phyloP scores from a whole-genome alignment of 2,113 vertebrate genomes.

The Cochlearius cochlearius region DNA sequence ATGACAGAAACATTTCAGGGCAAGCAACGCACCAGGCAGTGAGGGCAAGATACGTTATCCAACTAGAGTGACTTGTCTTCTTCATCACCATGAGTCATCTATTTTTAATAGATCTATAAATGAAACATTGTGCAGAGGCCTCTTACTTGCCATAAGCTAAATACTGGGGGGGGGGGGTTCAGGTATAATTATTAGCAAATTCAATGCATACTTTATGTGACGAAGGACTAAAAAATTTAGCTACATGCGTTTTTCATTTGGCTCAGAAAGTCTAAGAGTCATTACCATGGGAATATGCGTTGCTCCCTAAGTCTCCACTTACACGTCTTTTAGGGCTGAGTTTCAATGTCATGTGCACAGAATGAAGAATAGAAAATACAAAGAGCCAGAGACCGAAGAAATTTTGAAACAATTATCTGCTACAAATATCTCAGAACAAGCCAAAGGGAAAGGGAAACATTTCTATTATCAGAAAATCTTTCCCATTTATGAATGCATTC shows the following conservation, averaged over 20 bases:
- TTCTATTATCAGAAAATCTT: slow-evolving; percentile 27
- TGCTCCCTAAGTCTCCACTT: background rate
- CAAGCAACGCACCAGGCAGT: background rate
- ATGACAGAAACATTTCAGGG: background rate
- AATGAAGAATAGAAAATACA: background rate
- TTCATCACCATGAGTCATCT: background rate
- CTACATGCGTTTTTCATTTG: background rate
- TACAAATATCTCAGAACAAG: slow-evolving; percentile 20
- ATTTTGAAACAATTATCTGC: slow-evolving; percentile 11
- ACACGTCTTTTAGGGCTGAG: background rate
- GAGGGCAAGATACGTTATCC: background rate
- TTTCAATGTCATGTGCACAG: background rate
- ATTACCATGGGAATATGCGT: background rate
- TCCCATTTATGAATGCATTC: slow-evolving; percentile 1
- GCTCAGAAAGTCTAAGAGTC: background rate
- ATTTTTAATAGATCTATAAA: slow-evolving; percentile 9
- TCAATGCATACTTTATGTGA: background rate
- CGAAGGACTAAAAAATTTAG: background rate
- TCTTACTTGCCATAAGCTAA: background rate
- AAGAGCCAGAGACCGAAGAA: background rate
- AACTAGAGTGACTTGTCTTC: background rate
- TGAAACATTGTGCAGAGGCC: background rate
- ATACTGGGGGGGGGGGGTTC: background rate
- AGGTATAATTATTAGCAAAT: slow-evolving; percentile 1
- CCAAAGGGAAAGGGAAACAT: slow-evolving; percentile 22